phyloP scores from a whole-genome alignment of 2,797 vertebrate species.

The Chaunax sp. region DNA sequence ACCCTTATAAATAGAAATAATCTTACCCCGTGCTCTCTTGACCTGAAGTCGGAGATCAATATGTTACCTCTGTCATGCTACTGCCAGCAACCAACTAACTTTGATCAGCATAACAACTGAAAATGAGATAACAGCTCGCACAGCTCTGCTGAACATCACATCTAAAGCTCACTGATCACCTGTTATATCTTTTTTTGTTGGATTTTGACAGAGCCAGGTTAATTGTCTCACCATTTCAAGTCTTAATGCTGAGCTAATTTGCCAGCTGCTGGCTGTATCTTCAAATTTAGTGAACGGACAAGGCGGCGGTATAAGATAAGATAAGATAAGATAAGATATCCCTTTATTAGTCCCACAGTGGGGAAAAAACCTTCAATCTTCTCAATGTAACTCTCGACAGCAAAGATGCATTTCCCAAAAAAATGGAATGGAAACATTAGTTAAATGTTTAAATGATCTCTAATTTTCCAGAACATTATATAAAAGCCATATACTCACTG shows the following conservation, averaged over 20 bases:
- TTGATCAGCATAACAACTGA: too few relatives aligned
- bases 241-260: not conserved
- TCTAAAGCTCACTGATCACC: not conserved
- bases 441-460: too few relatives aligned
- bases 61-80: not conserved
- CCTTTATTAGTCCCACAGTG: too few relatives aligned
- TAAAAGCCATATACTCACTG: slow-evolving; percentile 21
- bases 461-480: too few relatives aligned
- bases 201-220: not conserved
- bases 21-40: slow-evolving; percentile 4
- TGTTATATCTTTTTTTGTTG: not conserved
- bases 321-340: too few relatives aligned
- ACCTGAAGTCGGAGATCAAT: not conserved
- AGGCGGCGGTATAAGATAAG: too few relatives aligned
- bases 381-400: too few relatives aligned
- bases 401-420: too few relatives aligned
- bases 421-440: too few relatives aligned
- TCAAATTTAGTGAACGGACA: not conserved
- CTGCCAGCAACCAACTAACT: too few relatives aligned
- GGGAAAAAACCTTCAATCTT: too few relatives aligned
- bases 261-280: not conserved
- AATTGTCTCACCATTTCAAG: not conserved
- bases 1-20: too few relatives aligned
- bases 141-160: not conserved
- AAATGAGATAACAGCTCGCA: not conserved